phyloP scores from a whole-genome alignment of 2,113 vertebrate genomes.

The Hemicordylus capensis region DNA sequence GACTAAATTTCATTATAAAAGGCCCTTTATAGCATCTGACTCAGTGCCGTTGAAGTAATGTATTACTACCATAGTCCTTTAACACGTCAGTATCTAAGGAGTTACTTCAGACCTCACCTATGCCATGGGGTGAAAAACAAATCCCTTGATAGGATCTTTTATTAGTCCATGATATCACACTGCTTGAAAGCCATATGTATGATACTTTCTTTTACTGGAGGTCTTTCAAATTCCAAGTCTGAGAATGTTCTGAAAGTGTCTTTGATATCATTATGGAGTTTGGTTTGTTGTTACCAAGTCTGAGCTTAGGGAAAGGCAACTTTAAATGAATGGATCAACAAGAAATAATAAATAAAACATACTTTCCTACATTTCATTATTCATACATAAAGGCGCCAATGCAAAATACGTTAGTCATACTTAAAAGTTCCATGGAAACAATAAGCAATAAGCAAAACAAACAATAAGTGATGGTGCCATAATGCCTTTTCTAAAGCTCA shows the following conservation, averaged over 20 bases:
- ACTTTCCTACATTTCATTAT: background rate
- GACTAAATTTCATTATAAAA: background rate
- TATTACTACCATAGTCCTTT: background rate
- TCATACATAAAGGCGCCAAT: background rate
- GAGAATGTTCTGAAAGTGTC: background rate
- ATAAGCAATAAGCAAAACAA: no score
- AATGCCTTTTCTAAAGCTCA: no score
- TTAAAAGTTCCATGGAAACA: background rate
- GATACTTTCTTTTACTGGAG: background rate
- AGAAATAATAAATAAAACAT: background rate
- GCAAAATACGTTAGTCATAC: background rate
- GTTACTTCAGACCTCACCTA: background rate
- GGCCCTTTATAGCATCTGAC: background rate
- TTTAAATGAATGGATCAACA: background rate
- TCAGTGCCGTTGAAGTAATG: background rate
- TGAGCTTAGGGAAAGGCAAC: background rate
- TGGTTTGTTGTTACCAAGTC: background rate
- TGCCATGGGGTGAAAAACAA: background rate
- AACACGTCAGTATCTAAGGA: background rate
- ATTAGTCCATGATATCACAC: background rate
- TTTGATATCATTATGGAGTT: background rate
- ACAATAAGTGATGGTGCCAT: no score
- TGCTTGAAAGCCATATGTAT: background rate
- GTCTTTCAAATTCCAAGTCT: background rate
- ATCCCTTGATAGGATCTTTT: background rate